A percentile compares a stretch with the other conserved stretches of the same genome.
Conservation (phyloP, 1,140 invertebrate species). For the Drosophila orosa region DNA sequence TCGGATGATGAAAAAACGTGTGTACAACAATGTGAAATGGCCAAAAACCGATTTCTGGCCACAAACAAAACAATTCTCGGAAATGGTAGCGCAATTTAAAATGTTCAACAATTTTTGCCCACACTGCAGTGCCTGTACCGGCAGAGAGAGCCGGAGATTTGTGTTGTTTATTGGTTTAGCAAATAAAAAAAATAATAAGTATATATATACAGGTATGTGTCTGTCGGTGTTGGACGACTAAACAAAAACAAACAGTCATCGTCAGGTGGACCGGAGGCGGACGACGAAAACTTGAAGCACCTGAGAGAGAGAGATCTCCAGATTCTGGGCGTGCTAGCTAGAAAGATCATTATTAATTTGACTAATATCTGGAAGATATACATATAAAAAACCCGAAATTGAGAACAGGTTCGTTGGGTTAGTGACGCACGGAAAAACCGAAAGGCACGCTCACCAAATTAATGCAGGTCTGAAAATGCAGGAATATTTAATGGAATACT, state of each 20-base stretch:
- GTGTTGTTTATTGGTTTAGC: slow-evolving; percentile 56
- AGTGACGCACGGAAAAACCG: slow-evolving; percentile 39
- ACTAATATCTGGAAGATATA: slow-evolving; percentile 45
- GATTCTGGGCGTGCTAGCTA: slow-evolving; percentile 6
- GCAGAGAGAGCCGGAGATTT: slow-evolving; percentile 42
- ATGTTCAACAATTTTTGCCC: slow-evolving; percentile 38
- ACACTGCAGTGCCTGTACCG: slow-evolving; percentile 34
- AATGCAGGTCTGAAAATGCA: slow-evolving; percentile 33
- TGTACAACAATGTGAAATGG: slow-evolving; percentile 23
- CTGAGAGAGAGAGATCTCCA: slow-evolving; percentile 16
- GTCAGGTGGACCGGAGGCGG: slow-evolving; percentile 43
- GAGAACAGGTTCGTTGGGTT: slow-evolving; percentile 31
- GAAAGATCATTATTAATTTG: slow-evolving; percentile 44
- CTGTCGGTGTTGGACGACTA: slow-evolving; percentile 23
- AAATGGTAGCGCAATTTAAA: slow-evolving; percentile 61
- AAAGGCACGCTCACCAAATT: slow-evolving; percentile 9
- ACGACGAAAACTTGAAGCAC: slow-evolving; percentile 14
- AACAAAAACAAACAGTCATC: slow-evolving; percentile 59
- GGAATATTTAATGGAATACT: slow-evolving; percentile 3
- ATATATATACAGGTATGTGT: slow-evolving; percentile 7
- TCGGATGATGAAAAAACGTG: slow-evolving; percentile 1
- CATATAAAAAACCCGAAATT: slow-evolving; percentile 35
- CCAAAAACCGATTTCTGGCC: slow-evolving; percentile 30
- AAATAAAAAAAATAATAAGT: slow-evolving; percentile 44
- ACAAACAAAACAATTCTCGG: slow-evolving; percentile 60